phyloP scores from a whole-genome alignment of 2,888 invertebrate genomes.

The Melipona bicolor region DNA sequence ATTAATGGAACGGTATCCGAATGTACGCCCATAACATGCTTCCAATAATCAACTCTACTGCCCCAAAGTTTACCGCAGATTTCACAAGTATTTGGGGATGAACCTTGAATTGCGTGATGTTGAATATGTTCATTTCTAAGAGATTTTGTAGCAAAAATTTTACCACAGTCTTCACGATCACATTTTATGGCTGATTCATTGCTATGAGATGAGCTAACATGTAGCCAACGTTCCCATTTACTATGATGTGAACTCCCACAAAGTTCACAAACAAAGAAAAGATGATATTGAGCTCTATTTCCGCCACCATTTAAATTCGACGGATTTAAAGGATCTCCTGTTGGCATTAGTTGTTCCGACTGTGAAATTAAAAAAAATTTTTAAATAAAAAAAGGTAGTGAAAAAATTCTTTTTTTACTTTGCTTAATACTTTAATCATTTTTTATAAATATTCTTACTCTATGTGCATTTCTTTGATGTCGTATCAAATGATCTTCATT shows the following conservation, averaged over 20 bases:
- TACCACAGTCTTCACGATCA: slow-evolving; percentile 81
- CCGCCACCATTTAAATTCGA: slow-evolving; percentile 77
- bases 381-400: background rate
- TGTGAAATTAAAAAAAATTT: slow-evolving; percentile 47
- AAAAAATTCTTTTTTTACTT: background rate
- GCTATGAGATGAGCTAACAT: slow-evolving; percentile 83
- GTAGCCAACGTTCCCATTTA: slow-evolving; percentile 85
- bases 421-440: background rate
- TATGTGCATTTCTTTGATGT: slow-evolving; percentile 84
- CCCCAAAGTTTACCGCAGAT: slow-evolving; percentile 85
- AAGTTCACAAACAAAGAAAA: slow-evolving; percentile 84
- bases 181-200: slow-evolving; percentile 82
- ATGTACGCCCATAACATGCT: slow-evolving; percentile 85
- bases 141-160: slow-evolving; percentile 84
- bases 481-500: slow-evolving; percentile 84
- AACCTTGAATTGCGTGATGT: slow-evolving; percentile 84
- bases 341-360: slow-evolving; percentile 73
- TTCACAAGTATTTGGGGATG: slow-evolving; percentile 83
- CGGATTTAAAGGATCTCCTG: slow-evolving; percentile 66
- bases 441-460: slow-evolving; percentile 60
- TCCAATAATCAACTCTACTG: slow-evolving; percentile 85
- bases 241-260: slow-evolving; percentile 84
- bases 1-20: slow-evolving; percentile 84
- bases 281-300: slow-evolving; percentile 81
- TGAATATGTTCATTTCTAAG: slow-evolving; percentile 83